Evolutionary conservation across 2,113 vertebrate species (phyloP).

Genomic region (Pristiophorus japonicus): DNA sequence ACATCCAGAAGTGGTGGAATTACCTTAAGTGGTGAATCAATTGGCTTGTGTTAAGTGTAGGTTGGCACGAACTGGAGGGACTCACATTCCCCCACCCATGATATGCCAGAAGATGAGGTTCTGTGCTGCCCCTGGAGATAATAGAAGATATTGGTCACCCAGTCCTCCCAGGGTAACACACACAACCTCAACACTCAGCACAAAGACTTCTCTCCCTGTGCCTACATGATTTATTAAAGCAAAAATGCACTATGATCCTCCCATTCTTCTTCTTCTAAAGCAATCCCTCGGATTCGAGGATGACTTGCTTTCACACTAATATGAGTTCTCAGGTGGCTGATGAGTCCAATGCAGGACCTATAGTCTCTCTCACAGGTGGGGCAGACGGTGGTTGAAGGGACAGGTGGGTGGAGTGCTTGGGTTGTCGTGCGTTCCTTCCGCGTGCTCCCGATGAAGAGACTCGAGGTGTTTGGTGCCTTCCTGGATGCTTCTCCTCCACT

Average conservation of each 20-base stretch:
- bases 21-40: constrained; percentile 34
- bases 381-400: too few relatives aligned
- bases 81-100: background rate
- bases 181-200: background rate
- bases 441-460: too few relatives aligned
- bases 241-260: background rate
- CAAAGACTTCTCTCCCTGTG: background rate
- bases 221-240: background rate
- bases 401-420: too few relatives aligned
- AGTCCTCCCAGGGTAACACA: background rate
- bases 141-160: background rate
- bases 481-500: too few relatives aligned
- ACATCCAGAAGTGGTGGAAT: constrained; percentile 26
- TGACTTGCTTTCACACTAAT: too few relatives aligned
- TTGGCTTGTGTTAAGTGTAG: constrained; percentile 29
- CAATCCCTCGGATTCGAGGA: too few relatives aligned
- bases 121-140: background rate
- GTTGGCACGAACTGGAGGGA: constrained; percentile 16
- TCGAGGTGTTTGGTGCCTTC: too few relatives aligned
- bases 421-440: too few relatives aligned
- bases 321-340: too few relatives aligned
- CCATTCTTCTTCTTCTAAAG: too few relatives aligned
- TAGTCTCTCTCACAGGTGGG: too few relatives aligned
- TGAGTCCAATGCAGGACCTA: too few relatives aligned
- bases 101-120: background rate